Evolutionary conservation across 2,113 vertebrate genomes (phyloP).

Genomic region (Crocuta crocuta): DNA sequence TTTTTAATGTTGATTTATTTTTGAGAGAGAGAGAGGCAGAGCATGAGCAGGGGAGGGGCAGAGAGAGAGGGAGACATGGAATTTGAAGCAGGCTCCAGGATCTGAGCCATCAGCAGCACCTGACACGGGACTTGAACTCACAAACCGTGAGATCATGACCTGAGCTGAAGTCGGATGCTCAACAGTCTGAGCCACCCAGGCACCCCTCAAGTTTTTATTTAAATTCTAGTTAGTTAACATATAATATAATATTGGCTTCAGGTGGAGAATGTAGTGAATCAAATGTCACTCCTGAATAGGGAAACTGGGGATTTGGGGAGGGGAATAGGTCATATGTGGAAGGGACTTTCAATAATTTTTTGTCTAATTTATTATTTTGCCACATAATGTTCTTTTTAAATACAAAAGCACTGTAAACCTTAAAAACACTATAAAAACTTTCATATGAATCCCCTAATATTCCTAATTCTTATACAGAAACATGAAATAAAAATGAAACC

Average conservation of each 20-base stretch:
- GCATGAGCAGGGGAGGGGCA: too few relatives aligned
- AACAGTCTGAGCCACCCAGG: too few relatives aligned
- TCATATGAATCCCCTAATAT: background rate
- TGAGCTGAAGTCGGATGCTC: too few relatives aligned
- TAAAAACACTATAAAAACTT: background rate
- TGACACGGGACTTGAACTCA: too few relatives aligned
- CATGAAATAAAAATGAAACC: constrained; percentile 45
- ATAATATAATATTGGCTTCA: background rate
- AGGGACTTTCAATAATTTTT: background rate
- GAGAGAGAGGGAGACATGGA: too few relatives aligned
- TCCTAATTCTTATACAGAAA: constrained; percentile 16
- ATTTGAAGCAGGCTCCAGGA: too few relatives aligned
- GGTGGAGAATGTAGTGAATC: background rate
- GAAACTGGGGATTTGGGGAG: background rate
- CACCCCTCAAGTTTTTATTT: background rate
- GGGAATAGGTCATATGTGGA: background rate
- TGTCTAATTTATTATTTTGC: constrained; percentile 53
- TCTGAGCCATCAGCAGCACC: too few relatives aligned
- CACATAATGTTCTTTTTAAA: background rate
- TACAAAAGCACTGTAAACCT: background rate
- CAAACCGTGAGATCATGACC: too few relatives aligned
- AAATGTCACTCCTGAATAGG: background rate
- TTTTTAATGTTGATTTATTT: background rate
- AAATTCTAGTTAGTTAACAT: background rate
- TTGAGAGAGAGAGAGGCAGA: too few relatives aligned